Evolutionary conservation across 1,140 invertebrate species (phyloP), one percentile per base, ranked within the genome.

Genomic region (Nephotettix cincticeps): DNA sequence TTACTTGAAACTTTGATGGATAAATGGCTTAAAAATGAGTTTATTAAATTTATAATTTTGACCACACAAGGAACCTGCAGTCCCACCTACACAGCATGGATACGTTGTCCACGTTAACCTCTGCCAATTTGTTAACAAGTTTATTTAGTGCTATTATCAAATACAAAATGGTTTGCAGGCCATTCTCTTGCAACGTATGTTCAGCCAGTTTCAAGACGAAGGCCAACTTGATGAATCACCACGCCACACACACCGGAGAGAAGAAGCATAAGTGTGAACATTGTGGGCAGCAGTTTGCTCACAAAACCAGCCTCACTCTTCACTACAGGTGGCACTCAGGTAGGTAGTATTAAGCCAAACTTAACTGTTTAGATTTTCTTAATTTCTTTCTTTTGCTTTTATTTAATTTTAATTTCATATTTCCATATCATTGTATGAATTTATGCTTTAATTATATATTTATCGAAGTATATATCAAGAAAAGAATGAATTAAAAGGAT

Each of bases 231-330:
- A 76, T 89, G 11, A 90, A 89, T 80, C 91, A 92, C 79, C 83
- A 86, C 72, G 81, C 85, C 4, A 86, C 88, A 1, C 90, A 92
- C 74, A 86, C 86, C 0, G 89, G 89, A 2, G 86, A 91, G 64
- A 91, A 90, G 76, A 89, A 87, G 76, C 92, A 89, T 79, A 82
- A 84, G 23, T 94, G 93, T 76, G 86, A 89, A 70, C 85, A 91
- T 63, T 95, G 93, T 79, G 88, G 88, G 11, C 91, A 93, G 75
- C 85, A 83, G 68, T 92, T 91, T 79, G 84, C 89, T 1, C 89
- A 91, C 77, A 91, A 90, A 81, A 89, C 89, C 6, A 90, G 88
- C 75, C 83, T 91, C 1, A 89, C 85, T 1, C 77, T 91, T 32
- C 90, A 92, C 78, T 85, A 77, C 75, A 66, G 86, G 40, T 83